Evolutionary conservation across 1,140 invertebrate genomes (phyloP), one percentile per base, ranked within the genome.

Genomic region (Drosophila guanche): DNA sequence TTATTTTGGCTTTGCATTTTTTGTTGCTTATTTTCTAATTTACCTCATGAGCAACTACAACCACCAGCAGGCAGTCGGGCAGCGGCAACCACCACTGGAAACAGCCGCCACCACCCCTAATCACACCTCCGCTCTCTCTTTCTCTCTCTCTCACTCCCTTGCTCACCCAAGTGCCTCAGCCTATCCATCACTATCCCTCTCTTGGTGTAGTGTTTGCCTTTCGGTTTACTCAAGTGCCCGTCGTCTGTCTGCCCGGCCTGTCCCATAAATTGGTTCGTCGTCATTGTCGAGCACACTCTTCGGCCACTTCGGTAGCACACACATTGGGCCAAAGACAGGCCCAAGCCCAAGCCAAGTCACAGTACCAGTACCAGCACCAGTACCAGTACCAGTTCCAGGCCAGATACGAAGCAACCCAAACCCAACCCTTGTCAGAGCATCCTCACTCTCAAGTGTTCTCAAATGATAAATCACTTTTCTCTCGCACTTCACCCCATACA

Each of bases 1-100:
- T 81, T 80, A 58, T 66, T 63, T 66, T 57, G 55, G 60, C 76
- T 61, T 43, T 60, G 27, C 45, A 40, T 47, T 60, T 74, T 54
- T 50, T 76, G 59, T 74, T 84, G 79, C 81, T 61, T 79, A 86
- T 86, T 86, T 86, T 84, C 80, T 76, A 84, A 85, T 84, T 75
- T 60, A 45, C 10, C 10, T 12, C 33, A 37, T 4, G 33, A 10
- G 33, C 33, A 37, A 37, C 33, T 37, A 37, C 33, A 37, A 37
- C 33, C 33, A 37, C 10, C 33, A 37, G 29, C 16, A 27, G 25
- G 27, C 29, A 33, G 16, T 20, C 16, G 16, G 29, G 8, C 59
- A 54, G 48, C 59, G n/a, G 51, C 48, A 42, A 59, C 61, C 29
- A 63, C 61, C 61, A 25, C 16, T 46, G 33, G 10, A 12, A 51